Evolutionary conservation across 2,113 vertebrate genomes (phyloP).

Genomic region (Brachyistius frenatus): DNA sequence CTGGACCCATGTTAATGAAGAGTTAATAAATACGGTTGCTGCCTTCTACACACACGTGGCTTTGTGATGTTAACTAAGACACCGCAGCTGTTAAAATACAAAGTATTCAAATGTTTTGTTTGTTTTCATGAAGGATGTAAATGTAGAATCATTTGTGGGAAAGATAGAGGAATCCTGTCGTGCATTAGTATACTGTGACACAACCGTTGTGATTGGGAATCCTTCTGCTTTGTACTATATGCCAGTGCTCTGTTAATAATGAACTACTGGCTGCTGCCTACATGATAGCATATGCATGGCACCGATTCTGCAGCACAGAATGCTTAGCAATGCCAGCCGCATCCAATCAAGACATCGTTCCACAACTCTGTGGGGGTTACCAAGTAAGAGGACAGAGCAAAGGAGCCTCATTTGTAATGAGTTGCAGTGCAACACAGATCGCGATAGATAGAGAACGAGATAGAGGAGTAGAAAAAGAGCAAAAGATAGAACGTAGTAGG

Average conservation of each 20-base stretch:
- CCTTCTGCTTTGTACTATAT: constrained; percentile 11
- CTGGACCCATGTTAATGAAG: constrained; percentile 22
- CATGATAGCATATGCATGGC: constrained; percentile 52
- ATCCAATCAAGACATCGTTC: constrained; percentile 74
- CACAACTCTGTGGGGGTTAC: constrained; percentile 58
- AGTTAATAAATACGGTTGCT: constrained; percentile 25
- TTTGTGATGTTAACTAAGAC: constrained; percentile 24
- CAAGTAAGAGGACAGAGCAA: constrained; percentile 47
- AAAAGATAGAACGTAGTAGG: constrained; percentile 42
- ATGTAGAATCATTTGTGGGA: neutral
- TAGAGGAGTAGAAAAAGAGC: constrained; percentile 44
- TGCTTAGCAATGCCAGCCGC: constrained; percentile 65
- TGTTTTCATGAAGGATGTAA: neutral
- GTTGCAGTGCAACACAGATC: constrained; percentile 45
- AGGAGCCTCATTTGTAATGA: constrained; percentile 68
- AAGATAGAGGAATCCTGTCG: neutral
- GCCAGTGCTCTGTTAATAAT: constrained; percentile 39
- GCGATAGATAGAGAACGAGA: constrained; percentile 33
- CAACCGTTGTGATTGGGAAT: constrained; percentile 16
- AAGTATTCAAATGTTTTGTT: constrained; percentile 21
- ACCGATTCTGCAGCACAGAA: constrained; percentile 60
- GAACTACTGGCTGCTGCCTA: constrained; percentile 39
- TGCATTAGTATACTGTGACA: too few relatives aligned
- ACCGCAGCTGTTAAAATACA: constrained; percentile 1
- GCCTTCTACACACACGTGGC: neutral